Evolutionary conservation across 2,797 vertebrate genomes (phyloP).

Genomic region (Poeciliopsis presidionis): DNA sequence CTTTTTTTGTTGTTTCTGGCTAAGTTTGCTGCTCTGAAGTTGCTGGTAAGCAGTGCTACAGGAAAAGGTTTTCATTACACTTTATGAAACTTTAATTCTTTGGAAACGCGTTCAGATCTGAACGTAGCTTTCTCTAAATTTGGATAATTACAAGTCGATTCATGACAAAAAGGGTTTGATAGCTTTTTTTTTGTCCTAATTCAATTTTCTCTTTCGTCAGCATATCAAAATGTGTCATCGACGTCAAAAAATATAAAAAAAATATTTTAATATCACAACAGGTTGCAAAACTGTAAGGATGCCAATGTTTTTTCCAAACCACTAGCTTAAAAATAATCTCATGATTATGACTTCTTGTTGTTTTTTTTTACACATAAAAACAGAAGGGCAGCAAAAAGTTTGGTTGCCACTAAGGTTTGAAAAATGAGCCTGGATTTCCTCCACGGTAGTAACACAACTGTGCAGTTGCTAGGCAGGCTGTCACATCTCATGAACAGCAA

Average conservation of each 20-base stretch:
- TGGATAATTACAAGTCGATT: background rate
- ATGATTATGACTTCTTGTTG: background rate
- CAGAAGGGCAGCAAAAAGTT: background rate
- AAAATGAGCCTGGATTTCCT: background rate
- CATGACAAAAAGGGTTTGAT: background rate
- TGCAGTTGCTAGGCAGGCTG: background rate
- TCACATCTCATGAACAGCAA: constrained; percentile 9
- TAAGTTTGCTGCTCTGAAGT: background rate
- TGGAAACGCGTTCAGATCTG: background rate
- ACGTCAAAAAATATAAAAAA: too few species aligned
- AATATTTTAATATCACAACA: background rate
- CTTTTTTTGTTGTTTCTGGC: background rate
- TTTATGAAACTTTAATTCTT: background rate
- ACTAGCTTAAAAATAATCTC: background rate
- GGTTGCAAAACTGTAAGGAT: background rate
- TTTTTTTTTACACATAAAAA: background rate
- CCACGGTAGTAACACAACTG: background rate
- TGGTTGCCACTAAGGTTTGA: background rate
- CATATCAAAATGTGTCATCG: background rate
- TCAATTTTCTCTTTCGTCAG: background rate
- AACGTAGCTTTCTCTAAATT: background rate
- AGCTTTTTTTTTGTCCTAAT: background rate
- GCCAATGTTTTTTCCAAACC: background rate
- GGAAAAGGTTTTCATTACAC: background rate
- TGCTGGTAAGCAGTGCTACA: too few species aligned